Percentiles rank a stretch among this genome's conserved stretches.
phyloP scores from a whole-genome alignment of 2,888 invertebrate genomes.

The Oegoconia quadripuncta region DNA sequence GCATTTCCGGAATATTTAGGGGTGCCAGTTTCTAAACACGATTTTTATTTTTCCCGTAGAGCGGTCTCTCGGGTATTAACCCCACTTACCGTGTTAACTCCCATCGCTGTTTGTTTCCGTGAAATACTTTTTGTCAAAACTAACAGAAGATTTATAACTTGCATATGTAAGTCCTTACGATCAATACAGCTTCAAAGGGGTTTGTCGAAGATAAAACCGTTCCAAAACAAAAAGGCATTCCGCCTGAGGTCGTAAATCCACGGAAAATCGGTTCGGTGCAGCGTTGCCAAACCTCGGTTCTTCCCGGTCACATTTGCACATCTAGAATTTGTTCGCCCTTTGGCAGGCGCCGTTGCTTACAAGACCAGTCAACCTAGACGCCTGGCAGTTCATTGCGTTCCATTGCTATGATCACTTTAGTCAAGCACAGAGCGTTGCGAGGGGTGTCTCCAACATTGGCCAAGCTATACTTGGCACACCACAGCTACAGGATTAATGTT shows the following conservation, averaged over 20 bases:
- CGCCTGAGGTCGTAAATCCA: conserved; percentile 4
- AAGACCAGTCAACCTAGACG: conserved; percentile 40
- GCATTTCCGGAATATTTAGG: background rate
- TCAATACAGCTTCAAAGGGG: background rate
- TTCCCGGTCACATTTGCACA: conserved; percentile 24
- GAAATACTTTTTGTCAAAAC: background rate
- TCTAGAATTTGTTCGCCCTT: conserved; percentile 44
- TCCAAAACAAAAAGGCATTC: background rate
- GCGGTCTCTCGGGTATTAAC: conserved; percentile 1
- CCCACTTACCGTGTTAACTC: conserved; percentile 1
- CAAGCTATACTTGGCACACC: conserved; percentile 28
- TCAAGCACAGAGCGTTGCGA: conserved; percentile 31
- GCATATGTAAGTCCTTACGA: too few relatives aligned
- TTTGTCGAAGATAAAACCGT: background rate
- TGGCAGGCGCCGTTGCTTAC: conserved; percentile 51
- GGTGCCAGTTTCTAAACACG: background rate
- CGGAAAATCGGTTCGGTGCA: conserved; percentile 24
- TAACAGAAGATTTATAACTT: background rate
- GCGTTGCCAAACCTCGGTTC: conserved; percentile 45
- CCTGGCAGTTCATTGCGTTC: conserved; percentile 46
- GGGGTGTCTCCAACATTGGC: conserved; percentile 32
- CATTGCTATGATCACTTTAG: conserved; percentile 24
- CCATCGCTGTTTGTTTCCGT: background rate
- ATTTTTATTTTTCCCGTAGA: background rate
- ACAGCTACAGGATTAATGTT: conserved; percentile 54